Evolutionary conservation across 2,888 invertebrate genomes (phyloP).

Genomic region (Cataglyphis altisquamis): DNA sequence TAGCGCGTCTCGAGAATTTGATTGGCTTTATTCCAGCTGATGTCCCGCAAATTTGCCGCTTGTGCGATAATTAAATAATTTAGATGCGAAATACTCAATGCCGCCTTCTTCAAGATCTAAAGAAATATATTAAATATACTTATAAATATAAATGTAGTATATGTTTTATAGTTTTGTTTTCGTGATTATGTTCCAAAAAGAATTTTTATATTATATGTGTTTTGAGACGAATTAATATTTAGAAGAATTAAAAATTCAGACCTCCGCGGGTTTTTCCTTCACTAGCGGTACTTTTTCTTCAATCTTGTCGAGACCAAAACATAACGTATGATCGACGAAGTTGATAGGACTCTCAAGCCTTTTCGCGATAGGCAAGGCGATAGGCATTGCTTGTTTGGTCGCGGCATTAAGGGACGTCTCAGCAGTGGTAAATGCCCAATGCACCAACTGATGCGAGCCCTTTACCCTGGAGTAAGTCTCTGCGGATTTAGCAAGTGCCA

Average conservation of each 20-base stretch:
- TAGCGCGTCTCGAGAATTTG: conserved; percentile 90
- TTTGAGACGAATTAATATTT: not conserved
- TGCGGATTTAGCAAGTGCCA: conserved; percentile 79
- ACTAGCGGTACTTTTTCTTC: conserved; percentile 90
- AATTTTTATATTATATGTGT: not conserved
- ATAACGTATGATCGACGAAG: conserved; percentile 90
- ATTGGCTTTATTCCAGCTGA: conserved; percentile 92
- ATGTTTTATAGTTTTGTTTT: not conserved
- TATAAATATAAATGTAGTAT: not conserved
- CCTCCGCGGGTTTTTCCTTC: conserved; percentile 88
- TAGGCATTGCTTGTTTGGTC: conserved; percentile 87
- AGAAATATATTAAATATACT: not conserved
- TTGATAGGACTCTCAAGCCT: conserved; percentile 87
- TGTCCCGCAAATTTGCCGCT: conserved; percentile 89
- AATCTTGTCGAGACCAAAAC: conserved; percentile 89
- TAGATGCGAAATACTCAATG: conserved; percentile 86
- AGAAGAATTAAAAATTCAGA: conserved; percentile 57
- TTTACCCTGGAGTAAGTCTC: conserved; percentile 81
- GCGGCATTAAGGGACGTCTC: conserved; percentile 87
- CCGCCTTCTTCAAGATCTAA: conserved; percentile 82
- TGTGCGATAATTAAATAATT: conserved; percentile 88
- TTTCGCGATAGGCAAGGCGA: conserved; percentile 88
- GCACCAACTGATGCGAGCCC: conserved; percentile 85
- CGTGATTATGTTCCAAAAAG: not conserved
- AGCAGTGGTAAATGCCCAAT: conserved; percentile 89